Base-by-base conservation (phyloP, 2,797 vertebrate species). In the Sebastes iracundus region DNA sequence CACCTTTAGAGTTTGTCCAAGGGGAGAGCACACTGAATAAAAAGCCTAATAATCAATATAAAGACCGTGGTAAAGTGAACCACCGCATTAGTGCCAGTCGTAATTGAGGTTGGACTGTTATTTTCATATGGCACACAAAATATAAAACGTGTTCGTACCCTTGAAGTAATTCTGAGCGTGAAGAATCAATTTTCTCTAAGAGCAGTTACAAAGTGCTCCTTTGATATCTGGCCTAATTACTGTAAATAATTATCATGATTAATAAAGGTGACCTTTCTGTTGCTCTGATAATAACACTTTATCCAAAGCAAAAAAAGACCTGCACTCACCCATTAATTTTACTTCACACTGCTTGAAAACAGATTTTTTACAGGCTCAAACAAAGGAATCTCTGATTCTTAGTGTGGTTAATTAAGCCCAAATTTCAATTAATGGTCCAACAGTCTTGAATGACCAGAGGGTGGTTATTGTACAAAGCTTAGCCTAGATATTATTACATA, bases 181-280 rank as follows among this genome's bases (percentile, higher is more conserved):
- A 87, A 85, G 63, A 94, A 95, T 94, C 75, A 77, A 94, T 94
- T 92, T 90, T 84, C 81, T 75, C 64, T 66, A 61, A 75, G 84
- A 78, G 69, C 75, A 13, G 55, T 73, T 62, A 28, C 70, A 85
- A 89, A 92, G 86, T 81, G 80, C 81, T 93, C 87, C 90, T 86
- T 77, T 92, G 86, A 90, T 90, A 92, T 91, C 86, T 92, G 88
- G 75, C 88, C 85, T 93, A 95, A 94, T 94, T 93, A 92, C 89
- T 89, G 88, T 89, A 91, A 93, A 94, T 95, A 93, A 94, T 94
- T 92, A 92, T 89, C 87, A 88, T 91, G 87, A 93, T 90, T 94
- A 91, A 91, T 92, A 94, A 94, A 93, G 93, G 93, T 96, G 94
- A 95, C 92, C 94, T 94, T 93, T 93, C 86, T 77, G 72, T 81